These are phyloP conservation scores for Pangasius sanitwongsei DNA, from an alignment of 2,797 vertebrate species.

Conservation along the genomic window DNA sequence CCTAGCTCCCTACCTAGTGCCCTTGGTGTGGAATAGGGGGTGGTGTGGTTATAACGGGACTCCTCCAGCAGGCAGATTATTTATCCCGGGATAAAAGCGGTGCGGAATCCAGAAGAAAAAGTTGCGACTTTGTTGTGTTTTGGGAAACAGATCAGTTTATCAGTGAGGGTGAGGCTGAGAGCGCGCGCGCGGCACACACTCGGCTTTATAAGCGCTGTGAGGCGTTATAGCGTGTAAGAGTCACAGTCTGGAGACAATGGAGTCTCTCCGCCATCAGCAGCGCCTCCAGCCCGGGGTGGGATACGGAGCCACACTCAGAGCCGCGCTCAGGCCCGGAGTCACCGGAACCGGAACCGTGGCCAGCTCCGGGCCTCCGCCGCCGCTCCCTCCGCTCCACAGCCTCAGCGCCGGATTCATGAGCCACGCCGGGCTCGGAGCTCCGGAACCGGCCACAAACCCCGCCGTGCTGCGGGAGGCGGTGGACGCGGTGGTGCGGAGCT, in stretches of 20 bases:
- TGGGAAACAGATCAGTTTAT: not conserved
- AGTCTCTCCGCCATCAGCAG: constrained; percentile 84
- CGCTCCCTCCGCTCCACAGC: constrained; percentile 79
- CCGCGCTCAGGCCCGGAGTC: constrained; percentile 82
- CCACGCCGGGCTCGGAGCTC: constrained; percentile 71
- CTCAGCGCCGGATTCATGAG: constrained; percentile 72
- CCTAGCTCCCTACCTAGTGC: not conserved
- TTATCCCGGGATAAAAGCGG: constrained; percentile 7
- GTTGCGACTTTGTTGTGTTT: not conserved
- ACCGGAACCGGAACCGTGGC: constrained; percentile 51
- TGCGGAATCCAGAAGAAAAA: not conserved
- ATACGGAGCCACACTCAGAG: constrained; percentile 79
- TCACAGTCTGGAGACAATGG: constrained; percentile 70
- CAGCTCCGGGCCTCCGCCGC: constrained; percentile 64
- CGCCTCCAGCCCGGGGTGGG: constrained; percentile 84
- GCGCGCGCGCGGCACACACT: not conserved
- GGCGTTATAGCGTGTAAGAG: not conserved
- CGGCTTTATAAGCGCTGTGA: not conserved
- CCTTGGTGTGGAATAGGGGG: not conserved
- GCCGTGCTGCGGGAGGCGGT: constrained; percentile 92
- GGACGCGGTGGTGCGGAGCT: constrained; percentile 95
- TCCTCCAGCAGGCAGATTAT: not conserved
- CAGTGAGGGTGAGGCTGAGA: not conserved
- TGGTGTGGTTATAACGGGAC: not conserved
- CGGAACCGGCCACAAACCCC: constrained; percentile 73